Conservation (phyloP, 1,140 invertebrate species). For the Drosophila arawakana region DNA sequence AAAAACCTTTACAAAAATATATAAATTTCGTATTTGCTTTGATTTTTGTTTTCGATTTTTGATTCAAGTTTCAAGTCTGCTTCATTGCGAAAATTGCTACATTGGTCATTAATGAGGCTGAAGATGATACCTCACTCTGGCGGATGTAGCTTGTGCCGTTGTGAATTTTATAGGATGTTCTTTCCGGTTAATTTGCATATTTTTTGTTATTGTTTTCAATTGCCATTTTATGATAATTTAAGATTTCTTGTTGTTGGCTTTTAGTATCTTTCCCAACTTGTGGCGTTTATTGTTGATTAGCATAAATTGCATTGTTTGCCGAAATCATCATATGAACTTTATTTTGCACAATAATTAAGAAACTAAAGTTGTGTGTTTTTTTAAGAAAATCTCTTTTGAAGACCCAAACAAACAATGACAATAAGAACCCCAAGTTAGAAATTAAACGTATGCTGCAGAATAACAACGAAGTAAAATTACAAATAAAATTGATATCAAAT, state of each 20-base stretch:
- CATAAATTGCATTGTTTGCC: conserved; percentile 70
- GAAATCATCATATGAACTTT: conserved; percentile 78
- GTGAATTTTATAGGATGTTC: conserved; percentile 59
- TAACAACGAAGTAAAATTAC: conserved; percentile 15
- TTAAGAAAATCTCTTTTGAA: conserved; percentile 16
- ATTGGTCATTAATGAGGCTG: conserved; percentile 35
- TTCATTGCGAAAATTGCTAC: conserved; percentile 56
- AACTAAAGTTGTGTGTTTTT: conserved; percentile 42
- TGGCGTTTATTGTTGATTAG: conserved; percentile 34
- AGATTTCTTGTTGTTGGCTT: conserved; percentile 56
- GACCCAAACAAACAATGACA: conserved; percentile 14
- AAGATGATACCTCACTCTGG: conserved; percentile 31
- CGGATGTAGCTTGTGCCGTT: conserved; percentile 55
- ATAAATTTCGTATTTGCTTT: conserved; percentile 54
- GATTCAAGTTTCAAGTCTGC: not conserved
- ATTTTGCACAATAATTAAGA: conserved; percentile 76
- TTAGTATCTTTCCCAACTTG: conserved; percentile 63
- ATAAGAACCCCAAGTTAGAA: no score
- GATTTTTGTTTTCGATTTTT: conserved; percentile 39
- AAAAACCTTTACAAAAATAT: conserved; percentile 70
- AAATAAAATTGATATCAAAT: not conserved
- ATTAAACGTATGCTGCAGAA: not conserved
- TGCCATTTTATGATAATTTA: conserved; percentile 63
- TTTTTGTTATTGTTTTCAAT: conserved; percentile 65
- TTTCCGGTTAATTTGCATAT: conserved; percentile 68